A percentile compares a stretch with the other conserved stretches of the same genome.
Evolutionary conservation across 2,113 vertebrate species (phyloP).

Genomic region (Onychostruthus taczanowskii): DNA sequence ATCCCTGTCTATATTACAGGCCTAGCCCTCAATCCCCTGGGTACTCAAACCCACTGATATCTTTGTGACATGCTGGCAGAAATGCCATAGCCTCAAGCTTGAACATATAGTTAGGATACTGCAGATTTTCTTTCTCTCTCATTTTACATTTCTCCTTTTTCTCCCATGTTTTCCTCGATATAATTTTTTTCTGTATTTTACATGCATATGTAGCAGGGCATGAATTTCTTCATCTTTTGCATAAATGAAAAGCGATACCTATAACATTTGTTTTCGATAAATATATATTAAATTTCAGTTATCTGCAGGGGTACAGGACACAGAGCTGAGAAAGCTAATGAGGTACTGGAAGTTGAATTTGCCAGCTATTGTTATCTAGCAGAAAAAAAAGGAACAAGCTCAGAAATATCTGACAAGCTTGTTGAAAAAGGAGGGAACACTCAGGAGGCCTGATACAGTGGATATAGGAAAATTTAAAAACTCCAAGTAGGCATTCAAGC

Average conservation of each 20-base stretch:
- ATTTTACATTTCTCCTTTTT: not conserved
- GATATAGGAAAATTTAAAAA: not conserved
- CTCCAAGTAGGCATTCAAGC: not conserved
- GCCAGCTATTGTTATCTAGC: not conserved
- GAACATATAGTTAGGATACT: not conserved
- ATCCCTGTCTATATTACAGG: not conserved
- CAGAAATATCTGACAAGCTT: conserved; percentile 26
- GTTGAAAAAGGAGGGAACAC: conserved; percentile 1
- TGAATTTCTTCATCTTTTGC: not conserved
- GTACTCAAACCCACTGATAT: not conserved
- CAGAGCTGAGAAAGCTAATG: conserved; percentile 29
- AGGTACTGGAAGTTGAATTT: not conserved
- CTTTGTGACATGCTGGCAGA: not conserved
- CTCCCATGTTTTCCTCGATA: not conserved
- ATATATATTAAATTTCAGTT: not conserved
- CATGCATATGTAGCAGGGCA: not conserved
- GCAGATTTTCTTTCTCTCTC: not conserved
- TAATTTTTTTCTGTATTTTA: not conserved
- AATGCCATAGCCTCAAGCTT: not conserved
- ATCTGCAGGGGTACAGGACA: conserved; percentile 14
- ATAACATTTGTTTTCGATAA: conserved; percentile 16
- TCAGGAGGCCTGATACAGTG: not conserved
- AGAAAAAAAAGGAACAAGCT: not conserved
- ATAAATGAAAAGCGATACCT: conserved; percentile 1
- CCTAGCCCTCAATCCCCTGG: not conserved